Percentiles rank a stretch among this genome's conserved stretches.
Evolutionary conservation across 2,888 invertebrate species (phyloP).

Genomic region (Amphipyra tragopoginis): DNA sequence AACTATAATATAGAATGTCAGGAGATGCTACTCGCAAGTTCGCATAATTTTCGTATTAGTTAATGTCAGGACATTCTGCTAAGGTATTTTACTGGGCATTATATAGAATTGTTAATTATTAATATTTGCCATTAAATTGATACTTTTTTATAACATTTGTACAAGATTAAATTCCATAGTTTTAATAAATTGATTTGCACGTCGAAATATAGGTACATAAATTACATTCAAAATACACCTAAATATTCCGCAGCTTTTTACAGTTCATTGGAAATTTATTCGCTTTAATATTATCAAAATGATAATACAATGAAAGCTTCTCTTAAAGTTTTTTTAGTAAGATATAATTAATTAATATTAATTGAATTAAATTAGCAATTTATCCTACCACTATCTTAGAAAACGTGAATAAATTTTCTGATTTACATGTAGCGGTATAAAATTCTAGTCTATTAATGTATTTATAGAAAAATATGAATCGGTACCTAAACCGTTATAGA

Average conservation of each 20-base stretch:
- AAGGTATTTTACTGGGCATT: conserved; percentile 29
- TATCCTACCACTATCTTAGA: neutral
- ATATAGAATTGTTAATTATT: neutral
- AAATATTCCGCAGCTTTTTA: conserved; percentile 7
- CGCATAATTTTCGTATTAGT: conserved; percentile 66
- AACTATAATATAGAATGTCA: conserved; percentile 31
- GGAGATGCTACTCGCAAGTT: conserved; percentile 39
- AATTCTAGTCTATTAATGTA: conserved; percentile 42
- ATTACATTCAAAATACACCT: conserved; percentile 11
- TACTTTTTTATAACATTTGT: neutral
- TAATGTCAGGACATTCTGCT: conserved; percentile 54
- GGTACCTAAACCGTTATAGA: conserved; percentile 25
- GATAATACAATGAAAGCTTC: neutral
- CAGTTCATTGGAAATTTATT: conserved; percentile 24
- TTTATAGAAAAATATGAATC: conserved; percentile 20
- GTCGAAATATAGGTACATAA: neutral
- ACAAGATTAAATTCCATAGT: neutral
- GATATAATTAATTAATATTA: conserved; percentile 12
- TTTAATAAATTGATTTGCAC: conserved; percentile 1
- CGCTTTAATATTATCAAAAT: neutral
- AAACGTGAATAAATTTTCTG: conserved; percentile 12
- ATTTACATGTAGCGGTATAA: conserved; percentile 40
- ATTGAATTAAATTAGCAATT: conserved; percentile 9
- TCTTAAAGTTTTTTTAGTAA: neutral
- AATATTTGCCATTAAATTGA: neutral